Base-by-base conservation (phyloP, 2,888 invertebrate species). In the Phymatocera aterrima region DNA sequence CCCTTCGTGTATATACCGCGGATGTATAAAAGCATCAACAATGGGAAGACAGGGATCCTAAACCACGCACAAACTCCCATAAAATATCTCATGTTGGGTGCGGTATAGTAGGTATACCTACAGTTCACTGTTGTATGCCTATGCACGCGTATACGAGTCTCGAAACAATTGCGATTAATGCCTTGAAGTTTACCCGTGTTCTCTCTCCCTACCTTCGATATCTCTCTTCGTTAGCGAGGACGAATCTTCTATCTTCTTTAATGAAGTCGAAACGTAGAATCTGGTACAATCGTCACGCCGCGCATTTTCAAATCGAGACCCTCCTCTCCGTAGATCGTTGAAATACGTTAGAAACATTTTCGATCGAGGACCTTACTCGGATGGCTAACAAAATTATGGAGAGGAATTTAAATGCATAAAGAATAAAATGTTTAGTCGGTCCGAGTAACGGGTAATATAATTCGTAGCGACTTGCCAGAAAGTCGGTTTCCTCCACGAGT, bases 11-110 rank as follows among this genome's bases (percentile, higher is more conserved):
- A 0, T 24, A 0, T 28, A 2, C 21, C 3, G 1, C 12, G 15
- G 10, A 15, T 57, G 3, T 28, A 57, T 57, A 57, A 57, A 57
- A 57, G 57, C 57, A n/a, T 57, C 21, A 57, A 57, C 57, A 57
- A 57, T 57, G 28, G 57, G 28, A 57, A n/a, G n/a, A 57, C 57
- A 57, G 3, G 1, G 57, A 24, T 28, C 40, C 57, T 28, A 57
- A 57, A 57, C 57, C 28, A 18, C 0, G 3, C 21, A 28, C 57
- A 28, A 57, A 57, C 57, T 57, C 10, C 28, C 57, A 21, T 57
- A 57, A 57, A 28, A 57, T 57, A 57, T 57, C 57, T 57, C 57
- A 57, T 3, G 24, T 57, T 57, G n/a, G n/a, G n/a, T n/a, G n/a
- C n/a, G n/a, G n/a, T n/a, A n/a, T n/a, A n/a, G n/a, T n/a, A n/a